These are phyloP conservation scores for Lacanobia oleracea DNA, from an alignment of 2,888 invertebrate species.

Conservation along the genomic window DNA sequence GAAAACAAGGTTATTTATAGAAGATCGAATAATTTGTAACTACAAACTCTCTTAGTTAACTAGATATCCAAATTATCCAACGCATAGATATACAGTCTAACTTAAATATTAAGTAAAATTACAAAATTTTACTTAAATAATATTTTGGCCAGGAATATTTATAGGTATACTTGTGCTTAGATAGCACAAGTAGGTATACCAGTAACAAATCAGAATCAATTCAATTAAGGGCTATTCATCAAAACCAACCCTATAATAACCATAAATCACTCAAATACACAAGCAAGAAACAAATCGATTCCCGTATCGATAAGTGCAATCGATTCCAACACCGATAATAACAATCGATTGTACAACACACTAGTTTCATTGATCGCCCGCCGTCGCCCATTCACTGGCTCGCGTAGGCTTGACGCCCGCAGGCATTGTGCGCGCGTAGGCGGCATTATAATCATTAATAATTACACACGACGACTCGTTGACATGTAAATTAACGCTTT, in stretches of 20 bases:
- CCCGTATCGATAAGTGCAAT: constrained; percentile 44
- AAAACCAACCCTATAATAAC: constrained; percentile 19
- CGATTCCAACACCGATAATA: constrained; percentile 47
- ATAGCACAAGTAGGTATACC: no score
- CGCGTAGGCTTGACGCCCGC: constrained; percentile 73
- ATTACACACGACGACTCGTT: constrained; percentile 70
- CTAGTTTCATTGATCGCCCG: constrained; percentile 67
- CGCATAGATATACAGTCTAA: neutral
- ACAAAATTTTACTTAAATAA: neutral
- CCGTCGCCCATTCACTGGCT: constrained; percentile 69
- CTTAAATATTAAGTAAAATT: no score
- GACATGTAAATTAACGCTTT: constrained; percentile 75
- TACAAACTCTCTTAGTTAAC: neutral
- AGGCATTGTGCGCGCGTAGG: constrained; percentile 74
- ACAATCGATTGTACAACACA: constrained; percentile 55
- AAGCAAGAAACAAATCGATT: constrained; percentile 48
- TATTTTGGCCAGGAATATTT: no score
- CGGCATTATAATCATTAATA: constrained; percentile 73
- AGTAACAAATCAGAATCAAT: constrained; percentile 26
- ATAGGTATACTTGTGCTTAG: no score
- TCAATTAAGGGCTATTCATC: constrained; percentile 36
- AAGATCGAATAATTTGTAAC: neutral
- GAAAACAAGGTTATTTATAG: neutral
- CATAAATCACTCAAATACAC: constrained; percentile 35
- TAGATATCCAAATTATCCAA: neutral